Evolutionary conservation across 2,888 invertebrate genomes (phyloP).

Genomic region (Drosophila meridionalis): DNA sequence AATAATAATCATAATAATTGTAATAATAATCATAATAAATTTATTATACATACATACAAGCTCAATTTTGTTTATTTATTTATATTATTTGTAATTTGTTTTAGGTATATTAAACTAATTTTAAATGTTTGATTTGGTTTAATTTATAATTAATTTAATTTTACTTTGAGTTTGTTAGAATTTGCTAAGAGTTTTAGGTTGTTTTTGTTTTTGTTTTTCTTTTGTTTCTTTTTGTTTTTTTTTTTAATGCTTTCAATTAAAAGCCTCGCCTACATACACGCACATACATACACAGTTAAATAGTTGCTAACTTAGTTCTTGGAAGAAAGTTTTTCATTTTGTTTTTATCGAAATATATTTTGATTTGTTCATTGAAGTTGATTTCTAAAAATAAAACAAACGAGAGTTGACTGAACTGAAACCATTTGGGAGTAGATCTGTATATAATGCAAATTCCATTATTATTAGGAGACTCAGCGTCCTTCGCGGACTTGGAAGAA

Average conservation of each 20-base stretch:
- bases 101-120: constrained; percentile 63
- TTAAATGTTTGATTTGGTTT: constrained; percentile 73
- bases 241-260: constrained; percentile 63
- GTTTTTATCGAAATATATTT: constrained; percentile 57
- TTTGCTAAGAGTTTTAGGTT: constrained; percentile 66
- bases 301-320: constrained; percentile 72
- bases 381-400: neutral
- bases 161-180: constrained; percentile 76
- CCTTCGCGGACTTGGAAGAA: constrained; percentile 40
- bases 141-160: constrained; percentile 67
- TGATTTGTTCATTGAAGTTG: constrained; percentile 55
- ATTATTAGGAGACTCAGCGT: constrained; percentile 7
- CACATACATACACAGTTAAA: constrained; percentile 71
- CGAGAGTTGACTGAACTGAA: constrained; percentile 60
- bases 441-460: constrained; percentile 38
- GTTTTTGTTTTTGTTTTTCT: constrained; percentile 3
- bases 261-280: constrained; percentile 67
- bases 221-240: constrained; percentile 15
- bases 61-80: constrained; percentile 52
- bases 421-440: constrained; percentile 49
- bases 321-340: constrained; percentile 63
- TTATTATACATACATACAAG: constrained; percentile 75
- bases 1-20: constrained; percentile 52
- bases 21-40: constrained; percentile 54
- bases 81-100: constrained; percentile 25